A percentile compares a stretch with the other conserved stretches of the same genome.
These are phyloP conservation scores for Amblyteles armatorius DNA, from an alignment of 2,888 invertebrate species.

Conservation along the genomic window DNA sequence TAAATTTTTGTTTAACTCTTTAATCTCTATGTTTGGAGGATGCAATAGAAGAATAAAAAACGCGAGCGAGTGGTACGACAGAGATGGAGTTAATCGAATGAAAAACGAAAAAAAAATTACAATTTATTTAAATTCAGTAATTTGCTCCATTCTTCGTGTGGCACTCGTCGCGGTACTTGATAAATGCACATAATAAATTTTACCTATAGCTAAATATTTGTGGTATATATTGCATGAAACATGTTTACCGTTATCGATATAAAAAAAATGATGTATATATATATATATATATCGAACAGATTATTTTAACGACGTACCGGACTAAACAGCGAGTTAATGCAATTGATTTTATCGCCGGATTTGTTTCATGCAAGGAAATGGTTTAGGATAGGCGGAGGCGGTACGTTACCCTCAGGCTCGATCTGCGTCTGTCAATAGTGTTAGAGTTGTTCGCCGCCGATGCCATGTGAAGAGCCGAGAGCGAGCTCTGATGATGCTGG, in stretches of 20 bases:
- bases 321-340: slow-evolving; percentile 5
- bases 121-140: not conserved
- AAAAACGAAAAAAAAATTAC: not conserved
- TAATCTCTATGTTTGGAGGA: slow-evolving; percentile 15
- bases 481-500: slow-evolving; percentile 82
- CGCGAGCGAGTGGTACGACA: slow-evolving; percentile 32
- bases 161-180: not conserved
- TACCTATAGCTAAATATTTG: slow-evolving; percentile 14
- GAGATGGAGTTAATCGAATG: slow-evolving; percentile 4
- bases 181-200: slow-evolving; percentile 2
- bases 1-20: slow-evolving; percentile 8
- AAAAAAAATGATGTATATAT: not conserved
- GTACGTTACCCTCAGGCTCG: slow-evolving; percentile 85
- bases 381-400: slow-evolving; percentile 63
- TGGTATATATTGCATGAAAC: slow-evolving; percentile 24
- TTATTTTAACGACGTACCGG: not conserved
- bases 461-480: slow-evolving; percentile 81
- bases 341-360: not conserved
- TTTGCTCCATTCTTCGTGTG: slow-evolving; percentile 17
- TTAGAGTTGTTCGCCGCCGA: slow-evolving; percentile 77
- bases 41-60: slow-evolving; percentile 21
- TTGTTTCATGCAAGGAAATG: slow-evolving; percentile 53
- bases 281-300: slow-evolving; percentile 1
- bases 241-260: not conserved
- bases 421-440: slow-evolving; percentile 84